A percentile compares a stretch with the other conserved stretches of the same genome.
Evolutionary conservation across 2,888 invertebrate genomes (phyloP).

Genomic region (Tortrix viridana): DNA sequence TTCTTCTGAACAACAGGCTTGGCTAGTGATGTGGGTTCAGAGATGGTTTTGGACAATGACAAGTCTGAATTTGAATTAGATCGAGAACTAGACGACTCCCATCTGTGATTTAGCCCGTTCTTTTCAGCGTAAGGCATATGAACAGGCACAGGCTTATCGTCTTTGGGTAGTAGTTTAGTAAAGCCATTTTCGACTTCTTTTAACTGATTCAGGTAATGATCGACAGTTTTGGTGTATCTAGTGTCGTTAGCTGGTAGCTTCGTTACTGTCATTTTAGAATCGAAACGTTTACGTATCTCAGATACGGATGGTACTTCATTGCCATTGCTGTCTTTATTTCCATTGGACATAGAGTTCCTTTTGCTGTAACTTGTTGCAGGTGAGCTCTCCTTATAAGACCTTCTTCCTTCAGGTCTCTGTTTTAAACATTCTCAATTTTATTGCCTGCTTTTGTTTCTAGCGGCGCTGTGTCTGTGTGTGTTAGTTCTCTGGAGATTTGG

Average conservation of each 20-base stretch:
- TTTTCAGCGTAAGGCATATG: conserved; percentile 74
- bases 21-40: conserved; percentile 71
- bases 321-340: conserved; percentile 84
- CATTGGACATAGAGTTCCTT: conserved; percentile 69
- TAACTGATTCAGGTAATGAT: conserved; percentile 71
- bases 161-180: conserved; percentile 65
- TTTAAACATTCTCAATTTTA: conserved; percentile 42
- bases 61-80: conserved; percentile 74
- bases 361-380: conserved; percentile 69
- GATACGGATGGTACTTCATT: conserved; percentile 84
- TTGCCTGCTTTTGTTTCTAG: conserved; percentile 4
- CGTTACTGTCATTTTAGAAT: conserved; percentile 79
- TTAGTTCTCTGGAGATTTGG: conserved; percentile 60
- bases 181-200: conserved; percentile 77
- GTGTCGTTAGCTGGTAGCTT: conserved; percentile 75
- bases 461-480: conserved; percentile 75
- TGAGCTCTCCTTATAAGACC: conserved; percentile 73
- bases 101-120: conserved; percentile 63
- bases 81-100: conserved; percentile 69
- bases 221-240: conserved; percentile 65
- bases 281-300: conserved; percentile 84
- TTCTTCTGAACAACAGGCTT: conserved; percentile 65
- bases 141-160: conserved; percentile 76
- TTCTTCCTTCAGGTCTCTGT: conserved; percentile 75
- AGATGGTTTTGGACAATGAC: conserved; percentile 75